Evolutionary conservation across 1,140 invertebrate genomes (phyloP).

Genomic region (Drosophila simulans): DNA sequence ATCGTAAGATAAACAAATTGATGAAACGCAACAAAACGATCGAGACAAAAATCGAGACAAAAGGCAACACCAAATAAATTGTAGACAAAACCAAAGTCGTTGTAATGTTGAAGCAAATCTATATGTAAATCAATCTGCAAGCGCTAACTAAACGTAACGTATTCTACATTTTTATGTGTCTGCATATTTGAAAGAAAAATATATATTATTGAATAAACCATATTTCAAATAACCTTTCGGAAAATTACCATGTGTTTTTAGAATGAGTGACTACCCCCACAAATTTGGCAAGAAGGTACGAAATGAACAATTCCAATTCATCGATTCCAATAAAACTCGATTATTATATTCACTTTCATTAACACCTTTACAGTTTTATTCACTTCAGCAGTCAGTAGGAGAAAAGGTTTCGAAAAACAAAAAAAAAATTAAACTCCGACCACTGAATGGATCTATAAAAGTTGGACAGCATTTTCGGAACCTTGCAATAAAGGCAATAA

Average conservation of each 20-base stretch:
- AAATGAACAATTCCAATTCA: background rate
- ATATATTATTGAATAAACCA: conserved; percentile 50
- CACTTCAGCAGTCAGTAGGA: conserved; percentile 32
- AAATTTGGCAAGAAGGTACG: too few relatives aligned
- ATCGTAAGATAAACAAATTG: conserved; percentile 26
- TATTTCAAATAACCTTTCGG: conserved; percentile 39
- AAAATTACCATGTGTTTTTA: background rate
- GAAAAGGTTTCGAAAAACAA: conserved; percentile 11
- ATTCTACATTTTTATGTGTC: conserved; percentile 70
- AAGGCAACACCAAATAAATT: conserved; percentile 43
- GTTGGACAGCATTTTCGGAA: background rate
- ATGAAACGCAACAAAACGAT: conserved; percentile 4
- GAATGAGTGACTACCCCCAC: background rate
- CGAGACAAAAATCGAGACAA: conserved; percentile 17
- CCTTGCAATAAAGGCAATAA: background rate
- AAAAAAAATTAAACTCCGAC: conserved; percentile 6
- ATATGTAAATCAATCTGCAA: conserved; percentile 32
- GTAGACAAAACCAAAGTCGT: conserved; percentile 51
- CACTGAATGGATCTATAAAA: background rate
- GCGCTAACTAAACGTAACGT: conserved; percentile 19
- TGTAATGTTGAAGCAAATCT: conserved; percentile 57
- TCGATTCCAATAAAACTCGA: conserved; percentile 1
- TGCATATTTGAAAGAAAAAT: conserved; percentile 56
- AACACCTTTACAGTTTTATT: conserved; percentile 22
- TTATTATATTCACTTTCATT: conserved; percentile 15